phyloP scores from a whole-genome alignment of 1,140 invertebrate genomes.

The Idris sp. region DNA sequence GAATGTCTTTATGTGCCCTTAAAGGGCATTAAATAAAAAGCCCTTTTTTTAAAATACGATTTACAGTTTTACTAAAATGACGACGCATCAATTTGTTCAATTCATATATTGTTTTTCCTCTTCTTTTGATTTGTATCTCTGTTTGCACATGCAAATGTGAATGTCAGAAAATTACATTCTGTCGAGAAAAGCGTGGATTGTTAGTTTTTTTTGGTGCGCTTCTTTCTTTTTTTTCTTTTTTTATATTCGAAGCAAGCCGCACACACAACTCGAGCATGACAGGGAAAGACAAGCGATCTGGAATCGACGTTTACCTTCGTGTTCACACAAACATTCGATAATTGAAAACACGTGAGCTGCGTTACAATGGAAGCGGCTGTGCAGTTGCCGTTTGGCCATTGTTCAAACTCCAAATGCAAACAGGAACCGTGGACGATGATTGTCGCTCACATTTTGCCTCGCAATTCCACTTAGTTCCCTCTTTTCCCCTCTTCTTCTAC shows the following conservation, averaged over 20 bases:
- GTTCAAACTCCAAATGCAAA: slow-evolving; percentile 55
- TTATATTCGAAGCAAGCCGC: slow-evolving; percentile 37
- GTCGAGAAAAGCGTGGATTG: slow-evolving; percentile 27
- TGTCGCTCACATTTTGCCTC: slow-evolving; percentile 47
- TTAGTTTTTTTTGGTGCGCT: slow-evolving; percentile 29
- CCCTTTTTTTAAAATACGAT: too few species aligned
- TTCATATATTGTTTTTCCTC: too few species aligned
- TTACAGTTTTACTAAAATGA: too few species aligned
- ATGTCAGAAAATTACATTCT: slow-evolving; percentile 36
- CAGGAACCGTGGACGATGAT: slow-evolving; percentile 44
- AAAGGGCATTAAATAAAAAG: too few species aligned
- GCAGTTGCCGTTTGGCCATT: slow-evolving; percentile 59
- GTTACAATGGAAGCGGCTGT: slow-evolving; percentile 61
- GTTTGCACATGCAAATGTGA: slow-evolving; percentile 17
- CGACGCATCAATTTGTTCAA: too few species aligned
- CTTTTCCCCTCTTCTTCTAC: too few species aligned
- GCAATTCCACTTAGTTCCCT: slow-evolving; percentile 14
- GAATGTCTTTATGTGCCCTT: too few species aligned
- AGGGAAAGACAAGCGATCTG: slow-evolving; percentile 55
- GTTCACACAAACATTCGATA: slow-evolving; percentile 61
- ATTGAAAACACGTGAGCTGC: slow-evolving; percentile 60
- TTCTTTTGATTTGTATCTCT: background rate
- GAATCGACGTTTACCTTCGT: slow-evolving; percentile 62
- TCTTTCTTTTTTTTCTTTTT: slow-evolving; percentile 15
- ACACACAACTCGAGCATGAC: slow-evolving; percentile 52